phyloP scores from a whole-genome alignment of 2,113 vertebrate genomes.

The Chaetops frenatus region DNA sequence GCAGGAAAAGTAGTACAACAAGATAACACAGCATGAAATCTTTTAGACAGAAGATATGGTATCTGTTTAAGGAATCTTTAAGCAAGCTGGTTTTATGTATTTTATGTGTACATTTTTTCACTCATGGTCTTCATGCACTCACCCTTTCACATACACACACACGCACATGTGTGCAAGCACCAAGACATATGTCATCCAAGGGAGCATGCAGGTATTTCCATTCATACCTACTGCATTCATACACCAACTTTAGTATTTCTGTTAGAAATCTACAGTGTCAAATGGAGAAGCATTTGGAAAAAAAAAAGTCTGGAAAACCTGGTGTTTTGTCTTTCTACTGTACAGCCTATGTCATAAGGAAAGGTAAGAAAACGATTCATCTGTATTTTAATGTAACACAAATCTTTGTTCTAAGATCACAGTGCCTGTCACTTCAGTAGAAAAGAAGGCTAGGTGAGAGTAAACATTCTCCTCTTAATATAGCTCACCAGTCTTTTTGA shows the following conservation, averaged over 20 bases:
- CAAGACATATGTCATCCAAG: neutral
- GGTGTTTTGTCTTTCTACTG: neutral
- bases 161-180: neutral
- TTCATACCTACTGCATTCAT: neutral
- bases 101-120: neutral
- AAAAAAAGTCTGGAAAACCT: neutral
- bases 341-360: neutral
- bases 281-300: neutral
- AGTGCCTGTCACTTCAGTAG: neutral
- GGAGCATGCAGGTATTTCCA: neutral
- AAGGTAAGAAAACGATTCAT: neutral
- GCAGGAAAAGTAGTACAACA: neutral
- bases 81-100: neutral
- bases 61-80: neutral
- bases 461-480: neutral
- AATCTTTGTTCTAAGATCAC: neutral
- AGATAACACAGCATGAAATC: neutral
- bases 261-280: neutral
- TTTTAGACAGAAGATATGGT: neutral
- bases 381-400: neutral
- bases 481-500: neutral
- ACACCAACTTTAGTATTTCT: neutral
- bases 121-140: neutral
- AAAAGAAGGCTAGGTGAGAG: neutral
- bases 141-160: neutral